Percentiles rank a stretch among this genome's conserved stretches.
These are phyloP conservation scores for Desmodus rotundus DNA, from an alignment of 2,113 vertebrate genomes.

Conservation along the genomic window DNA sequence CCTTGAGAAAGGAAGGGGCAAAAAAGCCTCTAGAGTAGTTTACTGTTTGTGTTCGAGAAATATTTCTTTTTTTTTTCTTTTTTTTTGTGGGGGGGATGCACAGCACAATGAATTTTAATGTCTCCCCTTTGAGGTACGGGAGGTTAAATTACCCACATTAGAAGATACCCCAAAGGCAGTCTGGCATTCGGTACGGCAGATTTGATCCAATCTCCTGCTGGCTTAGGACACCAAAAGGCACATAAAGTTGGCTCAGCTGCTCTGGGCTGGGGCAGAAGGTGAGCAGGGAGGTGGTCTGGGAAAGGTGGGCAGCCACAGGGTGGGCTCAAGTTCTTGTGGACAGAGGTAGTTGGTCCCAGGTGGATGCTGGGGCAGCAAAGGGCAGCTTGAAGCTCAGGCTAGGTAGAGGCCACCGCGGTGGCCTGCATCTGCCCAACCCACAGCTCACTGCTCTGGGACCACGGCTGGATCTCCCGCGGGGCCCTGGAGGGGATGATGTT, in stretches of 20 bases:
- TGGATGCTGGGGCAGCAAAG: too few relatives aligned
- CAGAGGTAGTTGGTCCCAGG: too few relatives aligned
- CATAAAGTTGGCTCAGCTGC: not conserved
- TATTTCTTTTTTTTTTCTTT: not conserved
- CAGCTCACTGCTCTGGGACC: too few relatives aligned
- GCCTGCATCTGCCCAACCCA: too few relatives aligned
- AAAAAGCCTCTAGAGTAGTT: not conserved
- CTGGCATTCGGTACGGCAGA: not conserved
- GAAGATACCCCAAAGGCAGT: not conserved
- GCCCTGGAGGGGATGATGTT: too few relatives aligned
- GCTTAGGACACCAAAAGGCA: conserved; percentile 10
- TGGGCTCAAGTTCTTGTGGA: not conserved
- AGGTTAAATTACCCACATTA: not conserved
- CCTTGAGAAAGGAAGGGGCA: not conserved
- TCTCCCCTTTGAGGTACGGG: not conserved
- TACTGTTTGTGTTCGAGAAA: not conserved
- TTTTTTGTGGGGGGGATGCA: not conserved
- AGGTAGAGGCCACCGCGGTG: too few relatives aligned
- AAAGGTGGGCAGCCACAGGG: not conserved
- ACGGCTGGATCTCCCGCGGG: too few relatives aligned
- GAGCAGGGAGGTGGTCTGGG: not conserved
- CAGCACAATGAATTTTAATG: conserved; percentile 51
- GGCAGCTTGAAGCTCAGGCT: too few relatives aligned
- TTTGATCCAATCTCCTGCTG: not conserved
- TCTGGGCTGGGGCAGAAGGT: not conserved